Conservation (phyloP, 2,113 vertebrate genomes). For the Rhagologus leucostigma region DNA sequence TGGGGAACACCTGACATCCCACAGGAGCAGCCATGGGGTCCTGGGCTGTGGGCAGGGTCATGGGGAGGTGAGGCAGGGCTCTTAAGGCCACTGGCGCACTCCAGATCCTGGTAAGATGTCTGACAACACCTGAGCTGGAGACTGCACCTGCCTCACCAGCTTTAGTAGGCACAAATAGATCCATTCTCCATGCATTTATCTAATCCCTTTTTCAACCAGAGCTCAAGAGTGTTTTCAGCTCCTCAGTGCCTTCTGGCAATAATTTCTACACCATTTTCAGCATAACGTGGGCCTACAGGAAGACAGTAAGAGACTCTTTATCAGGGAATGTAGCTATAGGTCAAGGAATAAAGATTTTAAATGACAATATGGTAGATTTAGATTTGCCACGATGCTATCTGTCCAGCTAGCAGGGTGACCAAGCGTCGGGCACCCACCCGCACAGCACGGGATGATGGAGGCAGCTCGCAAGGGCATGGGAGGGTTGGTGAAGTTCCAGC, state of each 20-base stretch:
- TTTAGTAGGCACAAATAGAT: background rate
- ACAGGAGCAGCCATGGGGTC: accelerated
- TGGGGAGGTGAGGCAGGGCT: background rate
- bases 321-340: background rate
- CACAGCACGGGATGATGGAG: too few relatives aligned
- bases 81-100: background rate
- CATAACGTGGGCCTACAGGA: background rate
- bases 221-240: background rate
- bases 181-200: background rate
- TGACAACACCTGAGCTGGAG: background rate
- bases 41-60: background rate
- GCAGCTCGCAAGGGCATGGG: too few relatives aligned
- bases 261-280: background rate
- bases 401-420: too few relatives aligned
- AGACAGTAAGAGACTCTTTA: background rate
- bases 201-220: background rate
- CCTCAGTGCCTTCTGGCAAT: background rate
- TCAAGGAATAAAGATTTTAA: background rate
- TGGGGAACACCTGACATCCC: background rate
- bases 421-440: too few relatives aligned
- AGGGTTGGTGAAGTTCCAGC: too few relatives aligned
- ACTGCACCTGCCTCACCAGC: background rate
- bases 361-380: background rate
- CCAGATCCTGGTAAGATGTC: background rate
- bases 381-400: too few relatives aligned